Evolutionary conservation across 2,113 vertebrate genomes (phyloP), one percentile per base, ranked within the genome.

Genomic region (Hippocampus mohnikei): DNA sequence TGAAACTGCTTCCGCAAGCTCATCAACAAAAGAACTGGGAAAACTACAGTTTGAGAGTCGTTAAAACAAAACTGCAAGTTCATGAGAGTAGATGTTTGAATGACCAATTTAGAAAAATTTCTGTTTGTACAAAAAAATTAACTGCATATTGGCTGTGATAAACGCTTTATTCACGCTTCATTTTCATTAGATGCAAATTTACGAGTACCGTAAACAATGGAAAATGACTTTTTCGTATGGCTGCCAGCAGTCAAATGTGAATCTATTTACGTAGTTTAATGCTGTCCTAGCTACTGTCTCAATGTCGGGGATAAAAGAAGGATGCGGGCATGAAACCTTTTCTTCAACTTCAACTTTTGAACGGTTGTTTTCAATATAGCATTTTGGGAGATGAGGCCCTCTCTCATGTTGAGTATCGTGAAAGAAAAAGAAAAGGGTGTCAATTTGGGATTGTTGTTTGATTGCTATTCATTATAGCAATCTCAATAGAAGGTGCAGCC

Each of bases 151-250:
- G 77, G 58, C 72, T 42, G 61, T 66, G 73, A 73, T 83, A 74
- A 80, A 80, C 53, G 29, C 67, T 68, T 37, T 40, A 44, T 75
- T 73, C 50, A 67, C 62, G 77, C 73, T 78, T 74, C 56, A 76
- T 79, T 83, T 72, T 41, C 52, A 74, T 85, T 71, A 70, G 69
- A 69, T 86, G 72, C 67, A 76, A 76, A 86, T 86, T 46, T 70
- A 44, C 62, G 65, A 69, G 5, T 37, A 37, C 33, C 5, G 66
- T 75, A 80, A 82, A 85, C 79, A 79, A 74, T 76, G 66, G 76
- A 72, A 76, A 85, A 73, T 68, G 18, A 1, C 27, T 18, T 78
- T 69, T 63, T 62, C 60, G 13, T 67, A 29, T 42, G 15, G 0
- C 48, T 74, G 73, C 66, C 72, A 68, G 58, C n/a, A 27, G 56